Base-by-base conservation (phyloP, 2,113 vertebrate species). In the Corythoichthys haematopterus region DNA sequence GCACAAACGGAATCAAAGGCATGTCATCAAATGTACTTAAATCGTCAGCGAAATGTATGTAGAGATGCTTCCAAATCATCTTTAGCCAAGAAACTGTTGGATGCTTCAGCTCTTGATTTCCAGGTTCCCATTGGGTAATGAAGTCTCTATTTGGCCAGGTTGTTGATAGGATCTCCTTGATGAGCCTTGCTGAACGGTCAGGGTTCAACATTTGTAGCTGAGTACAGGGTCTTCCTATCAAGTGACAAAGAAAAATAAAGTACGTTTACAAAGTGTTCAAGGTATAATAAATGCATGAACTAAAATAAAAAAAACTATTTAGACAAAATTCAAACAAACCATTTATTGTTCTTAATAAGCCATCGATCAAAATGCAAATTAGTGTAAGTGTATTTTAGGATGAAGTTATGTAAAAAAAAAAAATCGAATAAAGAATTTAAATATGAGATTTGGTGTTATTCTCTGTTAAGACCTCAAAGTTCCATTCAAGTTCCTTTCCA, bases 21-120 rank as follows among this genome's bases (percentile, higher is more conserved):
- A 98, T 93, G 73, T 99, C 96, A 85, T 99, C 96, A 91, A 99
- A 96, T 15, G 89, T 82, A 75, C 91, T 92, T 77, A 99, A 79
- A 79, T 98, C 95, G 78, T 96, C 95, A 68, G 95, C 76, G 91
- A 98, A 99, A 89, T 99, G 81, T 69, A 98, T 94, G 59, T 99
- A 99, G 0, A 99, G 90, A 85, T 96, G 93, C 84, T 94, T 98
- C 97, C 97, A 99, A 77, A 98, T 90, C 91, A 94, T 93, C 80
- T 93, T 96, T 55, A 99, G 85, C 97, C 97, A 99, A 38, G 92
- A 91, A 84, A 93, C 11, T 37, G 94, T 78, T 0, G 96, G 97
- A 63, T 98, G 94, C n/a, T 89, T 93, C 82, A 89, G 92, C 65
- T 94, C 93, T 88, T 86, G 89, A 79, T 93, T 92, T 70, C 88